Evolutionary conservation across 2,888 invertebrate genomes (phyloP).

Genomic region (Chesias legatella): DNA sequence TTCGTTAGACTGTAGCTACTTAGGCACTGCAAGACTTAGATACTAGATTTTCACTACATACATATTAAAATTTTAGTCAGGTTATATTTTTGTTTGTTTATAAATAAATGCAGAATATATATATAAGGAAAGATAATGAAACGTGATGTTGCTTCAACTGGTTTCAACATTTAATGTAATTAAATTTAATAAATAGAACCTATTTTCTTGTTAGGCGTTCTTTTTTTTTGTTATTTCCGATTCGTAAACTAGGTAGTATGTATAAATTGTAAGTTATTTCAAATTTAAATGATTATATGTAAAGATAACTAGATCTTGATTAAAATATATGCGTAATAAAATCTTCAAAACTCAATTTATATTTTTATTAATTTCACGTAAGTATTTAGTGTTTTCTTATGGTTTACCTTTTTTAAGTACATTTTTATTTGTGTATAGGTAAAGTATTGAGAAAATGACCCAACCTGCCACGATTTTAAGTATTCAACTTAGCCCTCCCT

Average conservation of each 20-base stretch:
- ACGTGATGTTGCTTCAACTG: too few species aligned
- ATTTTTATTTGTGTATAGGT: too few species aligned
- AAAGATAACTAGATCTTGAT: conserved; percentile 47
- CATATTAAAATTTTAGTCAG: conserved; percentile 10
- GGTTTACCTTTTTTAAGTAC: too few species aligned
- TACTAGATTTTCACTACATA: neutral
- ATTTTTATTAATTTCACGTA: conserved; percentile 28
- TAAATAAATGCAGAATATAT: too few species aligned
- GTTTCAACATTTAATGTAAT: too few species aligned
- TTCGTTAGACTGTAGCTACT: neutral
- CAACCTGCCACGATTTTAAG: too few species aligned
- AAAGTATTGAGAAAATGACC: too few species aligned
- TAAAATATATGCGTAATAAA: conserved; percentile 56
- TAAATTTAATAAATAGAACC: neutral
- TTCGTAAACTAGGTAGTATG: conserved; percentile 31
- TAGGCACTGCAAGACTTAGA: neutral
- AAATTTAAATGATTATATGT: conserved; percentile 43
- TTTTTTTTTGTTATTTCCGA: conserved; percentile 17
- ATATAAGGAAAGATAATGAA: too few species aligned
- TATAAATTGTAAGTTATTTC: conserved; percentile 31
- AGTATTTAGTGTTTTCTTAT: neutral
- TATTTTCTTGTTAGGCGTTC: neutral
- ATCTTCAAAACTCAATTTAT: conserved; percentile 39
- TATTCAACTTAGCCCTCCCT: too few species aligned
- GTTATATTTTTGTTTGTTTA: too few species aligned